Evolutionary conservation across 1,140 invertebrate genomes (phyloP), one percentile per base, ranked within the genome.

Genomic region (Cardiocondyla obscurior): DNA sequence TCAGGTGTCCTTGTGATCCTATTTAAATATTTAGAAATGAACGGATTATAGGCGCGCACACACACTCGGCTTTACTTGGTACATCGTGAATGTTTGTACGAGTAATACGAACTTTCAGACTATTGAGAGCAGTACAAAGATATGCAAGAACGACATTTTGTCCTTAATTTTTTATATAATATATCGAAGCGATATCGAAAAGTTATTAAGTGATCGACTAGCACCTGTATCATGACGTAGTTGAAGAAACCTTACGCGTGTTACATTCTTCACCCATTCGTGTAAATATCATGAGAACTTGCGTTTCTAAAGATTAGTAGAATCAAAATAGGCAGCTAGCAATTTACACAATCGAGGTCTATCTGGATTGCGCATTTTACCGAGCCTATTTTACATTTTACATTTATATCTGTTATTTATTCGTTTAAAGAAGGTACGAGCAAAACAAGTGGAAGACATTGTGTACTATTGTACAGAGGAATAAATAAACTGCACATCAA

Each of bases 361-460:
- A 85, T 77, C 82, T 86, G 85, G 72, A 86, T 90, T n/a, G n/a
- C 49, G 33, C 62, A 86, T 91, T 87, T 81, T 83, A 85, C 44
- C 64, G 72, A 85, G 83, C 79, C 85, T 89, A 89, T 84, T 33
- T 76, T 58, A 49, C 64, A 82, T 65, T 73, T 77, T 84, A 92
- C 85, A 92, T 92, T 88, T 91, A 89, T 93, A 94, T 93, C 93
- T 93, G 93, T 93, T 94, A 93, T 93, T 93, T 94, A 92, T 93
- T 93, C 89, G 85, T 86, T 91, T 90, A 87, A 85, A 90, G 90
- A 88, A 87, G 62, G 81, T 89, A 90, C 89, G 89, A 90, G 89
- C 83, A 82, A 79, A 49, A 84, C 88, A 88, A 87, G 85, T 85
- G 87, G 74, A 64, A 88, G 89, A 83, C 89, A 92, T 92, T 93